Base-by-base conservation (phyloP, 2,888 invertebrate species). In the Notodonta ziczac region DNA sequence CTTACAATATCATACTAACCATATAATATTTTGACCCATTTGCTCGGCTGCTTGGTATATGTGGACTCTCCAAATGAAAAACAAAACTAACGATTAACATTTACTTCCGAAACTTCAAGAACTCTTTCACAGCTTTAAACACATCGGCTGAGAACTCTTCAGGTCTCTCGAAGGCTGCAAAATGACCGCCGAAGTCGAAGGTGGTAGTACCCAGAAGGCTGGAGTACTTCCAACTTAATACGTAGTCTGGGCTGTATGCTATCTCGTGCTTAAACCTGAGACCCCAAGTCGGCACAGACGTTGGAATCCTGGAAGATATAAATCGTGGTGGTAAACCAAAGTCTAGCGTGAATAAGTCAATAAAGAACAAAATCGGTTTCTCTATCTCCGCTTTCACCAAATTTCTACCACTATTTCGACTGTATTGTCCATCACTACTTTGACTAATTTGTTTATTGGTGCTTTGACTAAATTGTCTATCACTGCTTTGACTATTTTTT, bases 151-250 rank as follows among this genome's bases (percentile, higher is more conserved):
- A 95, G 9, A 98, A 86, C 2, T 96, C 83, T 60, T 94, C 85
- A 0, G 98, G 98, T 66, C 95, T 94, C 86, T 98, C 97, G 56
- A 98, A 94, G 0, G 98, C 97, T 0, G 96, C 96, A 85, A 97
- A 98, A 86, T 98, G 98, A 0, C 98, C 98, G 0, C 97, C 98
- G 0, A 94, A 85, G 0, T 94, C 87, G 63, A 95, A 86, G 58
- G 95, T 94, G 0, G 95, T 96, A 58, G 95, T 94, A 7, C 96
- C 96, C 5, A 96, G 89, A 4, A 98, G 77, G 77, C 97, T 96
- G 5, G 86, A 84, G 76, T 93, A 97, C 79, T 95, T 95, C 67
- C 94, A 93, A 44, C 92, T 89, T 0, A 97, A 77, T 3, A 96
- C 83, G 62, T 93, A 94, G 67, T 96, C 95, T 0, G 96, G 94